Conservation (phyloP, 2,888 invertebrate genomes). For the Alloscopus bannaensis region DNA sequence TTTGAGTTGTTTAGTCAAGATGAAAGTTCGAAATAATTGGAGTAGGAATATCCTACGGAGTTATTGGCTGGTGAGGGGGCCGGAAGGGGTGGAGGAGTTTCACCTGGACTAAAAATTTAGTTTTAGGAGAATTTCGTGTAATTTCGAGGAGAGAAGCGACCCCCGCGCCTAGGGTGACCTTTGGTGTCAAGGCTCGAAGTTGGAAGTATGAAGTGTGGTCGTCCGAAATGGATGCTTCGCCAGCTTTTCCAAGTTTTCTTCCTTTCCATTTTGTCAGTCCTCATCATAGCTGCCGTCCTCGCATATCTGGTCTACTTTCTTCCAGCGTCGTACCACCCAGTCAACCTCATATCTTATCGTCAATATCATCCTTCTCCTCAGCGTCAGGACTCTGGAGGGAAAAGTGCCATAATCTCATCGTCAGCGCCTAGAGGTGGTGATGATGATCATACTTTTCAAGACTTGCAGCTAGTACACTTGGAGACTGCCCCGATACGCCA, state of each 20-base stretch:
- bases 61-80: no score
- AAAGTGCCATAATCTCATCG: conserved; percentile 36
- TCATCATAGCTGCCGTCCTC: conserved; percentile 59
- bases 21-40: no score
- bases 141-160: no score
- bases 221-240: conserved; percentile 67
- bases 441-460: conserved; percentile 28
- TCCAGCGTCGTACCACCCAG: conserved; percentile 33
- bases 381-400: neutral
- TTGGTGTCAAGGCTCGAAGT: no score
- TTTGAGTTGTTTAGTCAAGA: no score
- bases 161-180: no score
- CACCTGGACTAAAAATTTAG: no score
- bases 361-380: conserved; percentile 10
- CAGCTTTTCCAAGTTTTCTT: conserved; percentile 69
- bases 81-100: no score
- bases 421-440: neutral
- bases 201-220: conserved; percentile 66
- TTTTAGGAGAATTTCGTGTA: no score
- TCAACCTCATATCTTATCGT: conserved; percentile 18
- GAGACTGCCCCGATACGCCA: conserved; percentile 34
- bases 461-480: conserved; percentile 30
- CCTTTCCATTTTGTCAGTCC: conserved; percentile 63
- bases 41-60: no score
- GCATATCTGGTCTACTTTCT: conserved; percentile 55